Evolutionary conservation across 1,140 invertebrate genomes (phyloP), one percentile per base, ranked within the genome.

Genomic region (Lepidotrigona ventralis): DNA sequence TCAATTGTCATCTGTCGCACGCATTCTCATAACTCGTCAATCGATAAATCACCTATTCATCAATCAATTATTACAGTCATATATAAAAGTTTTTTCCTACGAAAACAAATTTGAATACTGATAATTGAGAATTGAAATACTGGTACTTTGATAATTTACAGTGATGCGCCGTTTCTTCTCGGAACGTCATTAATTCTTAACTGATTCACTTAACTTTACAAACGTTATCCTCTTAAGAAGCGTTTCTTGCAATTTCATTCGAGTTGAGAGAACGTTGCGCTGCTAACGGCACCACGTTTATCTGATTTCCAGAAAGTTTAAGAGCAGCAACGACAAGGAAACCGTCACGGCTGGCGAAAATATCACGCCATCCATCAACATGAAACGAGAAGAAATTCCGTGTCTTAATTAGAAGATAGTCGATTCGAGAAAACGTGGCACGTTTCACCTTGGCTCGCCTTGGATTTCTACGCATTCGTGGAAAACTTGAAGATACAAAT

Each of bases 341-440:
- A 73, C 29, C 26, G 51, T 29, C 71, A 73, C n/a, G 51, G 14
- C 11, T 1, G 26, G 17, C 29, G 46, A 73, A 79, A 70, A 58
- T 54, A 79, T 70, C 64, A 53, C 5, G 51, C 1, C 17, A 15
- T 21, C 33, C n/a, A 46, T 79, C 53, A 79, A 26, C 53, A 26
- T 17, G 60, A 19, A 12, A 33, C 66, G 15, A 63, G 26, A 21
- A 26, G 51, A 73, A 60, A 80, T 73, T 56, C 33, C 56, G 33
- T 33, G 53, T n/a, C 56, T 80, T 63, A 80, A 80, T 80, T 80
- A 80, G 64, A 73, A 63, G 39, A 80, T 73, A 63, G 60, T 73
- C 58, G 60, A 79, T 71, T 29, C 68, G n/a, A 8, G 46, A 26
- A 63, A 63, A 33, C 19, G 63, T 33, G 60, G 11, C 29, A 26